These are phyloP conservation scores for Anastrepha obliqua DNA, from an alignment of 1,140 invertebrate genomes.

Conservation along the genomic window DNA sequence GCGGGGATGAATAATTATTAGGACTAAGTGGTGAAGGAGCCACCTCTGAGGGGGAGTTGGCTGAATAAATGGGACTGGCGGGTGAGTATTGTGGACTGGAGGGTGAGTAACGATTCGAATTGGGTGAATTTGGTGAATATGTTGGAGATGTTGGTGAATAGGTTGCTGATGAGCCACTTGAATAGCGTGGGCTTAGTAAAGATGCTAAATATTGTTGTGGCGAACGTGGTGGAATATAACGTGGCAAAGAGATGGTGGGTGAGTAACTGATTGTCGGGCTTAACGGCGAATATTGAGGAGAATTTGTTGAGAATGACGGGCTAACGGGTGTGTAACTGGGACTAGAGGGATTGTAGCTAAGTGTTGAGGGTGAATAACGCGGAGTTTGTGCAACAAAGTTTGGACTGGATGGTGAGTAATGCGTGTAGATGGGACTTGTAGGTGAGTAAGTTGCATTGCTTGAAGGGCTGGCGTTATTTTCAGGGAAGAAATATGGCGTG, in stretches of 20 bases:
- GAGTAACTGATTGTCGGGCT: constrained; percentile 68
- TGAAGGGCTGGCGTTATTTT: constrained; percentile 65
- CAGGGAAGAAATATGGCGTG: constrained; percentile 82
- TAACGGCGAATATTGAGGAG: constrained; percentile 23
- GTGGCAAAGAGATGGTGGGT: constrained; percentile 66
- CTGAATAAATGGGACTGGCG: constrained; percentile 82
- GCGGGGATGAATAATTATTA: constrained; percentile 79
- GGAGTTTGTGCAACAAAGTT: constrained; percentile 85
- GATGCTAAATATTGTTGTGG: constrained; percentile 22
- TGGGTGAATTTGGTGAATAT: constrained; percentile 77
- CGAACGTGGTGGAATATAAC: neutral
- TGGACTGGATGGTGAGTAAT: constrained; percentile 83
- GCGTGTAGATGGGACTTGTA: constrained; percentile 77
- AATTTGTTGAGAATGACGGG: constrained; percentile 57
- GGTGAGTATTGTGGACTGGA: constrained; percentile 82
- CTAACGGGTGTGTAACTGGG: constrained; percentile 76
- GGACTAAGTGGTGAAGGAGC: constrained; percentile 79
- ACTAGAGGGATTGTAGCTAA: constrained; percentile 83
- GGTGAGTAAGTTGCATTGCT: constrained; percentile 82
- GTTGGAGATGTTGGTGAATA: constrained; percentile 80
- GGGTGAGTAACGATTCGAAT: constrained; percentile 82
- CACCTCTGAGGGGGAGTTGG: constrained; percentile 80
- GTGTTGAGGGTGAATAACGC: constrained; percentile 83
- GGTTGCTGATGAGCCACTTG: constrained; percentile 60
- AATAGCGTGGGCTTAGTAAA: constrained; percentile 1